Evolutionary conservation across 2,797 vertebrate genomes (phyloP).

Genomic region (Myoxocephalus aenaeus): DNA sequence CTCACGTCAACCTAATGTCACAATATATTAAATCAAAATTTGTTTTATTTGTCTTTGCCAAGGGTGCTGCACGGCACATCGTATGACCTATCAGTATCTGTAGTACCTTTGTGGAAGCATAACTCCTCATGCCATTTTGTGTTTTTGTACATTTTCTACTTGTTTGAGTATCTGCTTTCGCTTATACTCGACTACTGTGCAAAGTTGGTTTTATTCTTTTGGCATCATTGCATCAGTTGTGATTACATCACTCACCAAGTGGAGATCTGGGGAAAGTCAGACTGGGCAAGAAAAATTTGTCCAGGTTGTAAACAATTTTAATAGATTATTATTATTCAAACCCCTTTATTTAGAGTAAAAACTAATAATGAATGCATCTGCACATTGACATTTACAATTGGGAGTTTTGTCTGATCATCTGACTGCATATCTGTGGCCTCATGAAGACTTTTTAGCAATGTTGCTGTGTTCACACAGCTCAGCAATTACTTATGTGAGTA

Average conservation of each 20-base stretch:
- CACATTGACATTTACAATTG: not conserved
- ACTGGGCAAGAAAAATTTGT: not conserved
- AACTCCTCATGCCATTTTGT: not conserved
- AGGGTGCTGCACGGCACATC: slow-evolving; percentile 52
- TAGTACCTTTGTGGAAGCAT: not conserved
- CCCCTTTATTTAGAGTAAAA: not conserved
- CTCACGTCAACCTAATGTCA: slow-evolving; percentile 64
- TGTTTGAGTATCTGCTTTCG: not conserved
- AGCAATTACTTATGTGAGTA: slow-evolving; percentile 14
- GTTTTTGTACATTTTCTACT: slow-evolving; percentile 10
- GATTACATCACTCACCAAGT: not conserved
- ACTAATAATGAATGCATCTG: not conserved
- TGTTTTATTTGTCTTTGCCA: slow-evolving; percentile 58
- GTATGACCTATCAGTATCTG: slow-evolving; percentile 35
- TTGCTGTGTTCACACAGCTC: slow-evolving; percentile 14
- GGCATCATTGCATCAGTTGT: not conserved
- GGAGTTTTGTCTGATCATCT: not conserved
- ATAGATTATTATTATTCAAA: not conserved
- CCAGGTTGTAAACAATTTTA: not conserved
- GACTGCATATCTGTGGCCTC: slow-evolving; percentile 21
- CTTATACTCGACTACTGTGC: not conserved
- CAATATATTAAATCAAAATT: slow-evolving; percentile 65
- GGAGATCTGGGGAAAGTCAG: not conserved
- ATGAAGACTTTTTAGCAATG: not conserved
- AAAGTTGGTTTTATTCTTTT: not conserved